A percentile compares a stretch with the other conserved stretches of the same genome.
phyloP scores from a whole-genome alignment of 2,797 vertebrate species.

The Xyrichtys novacula region DNA sequence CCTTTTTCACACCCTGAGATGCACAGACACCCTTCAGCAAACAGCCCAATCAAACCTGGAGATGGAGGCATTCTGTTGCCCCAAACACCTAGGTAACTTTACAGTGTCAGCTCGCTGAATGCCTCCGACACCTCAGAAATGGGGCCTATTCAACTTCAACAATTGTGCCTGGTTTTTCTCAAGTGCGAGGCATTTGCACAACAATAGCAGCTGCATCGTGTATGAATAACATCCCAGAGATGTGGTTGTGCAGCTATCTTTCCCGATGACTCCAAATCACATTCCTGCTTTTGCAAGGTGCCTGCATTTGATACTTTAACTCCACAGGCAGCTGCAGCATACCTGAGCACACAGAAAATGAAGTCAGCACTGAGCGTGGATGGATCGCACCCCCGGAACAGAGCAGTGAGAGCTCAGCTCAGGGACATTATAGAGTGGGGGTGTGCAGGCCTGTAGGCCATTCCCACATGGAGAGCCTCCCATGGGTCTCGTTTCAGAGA shows the following conservation, averaged over 20 bases:
- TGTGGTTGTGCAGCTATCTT: constrained; percentile 68
- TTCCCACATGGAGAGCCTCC: constrained; percentile 57
- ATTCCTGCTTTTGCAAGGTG: constrained; percentile 48
- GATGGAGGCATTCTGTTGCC: constrained; percentile 74
- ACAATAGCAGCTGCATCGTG: constrained; percentile 72
- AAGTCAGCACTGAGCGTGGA: constrained; percentile 40
- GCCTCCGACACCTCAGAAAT: constrained; percentile 81
- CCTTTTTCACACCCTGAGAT: constrained; percentile 77
- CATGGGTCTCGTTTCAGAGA: constrained; percentile 70
- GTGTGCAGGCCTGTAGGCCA: constrained; percentile 40
- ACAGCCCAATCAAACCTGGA: constrained; percentile 73
- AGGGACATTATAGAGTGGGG: constrained; percentile 51
- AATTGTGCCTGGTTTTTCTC: constrained; percentile 75
- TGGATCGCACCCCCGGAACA: constrained; percentile 40
- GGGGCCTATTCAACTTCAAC: constrained; percentile 78
- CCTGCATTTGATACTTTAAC: constrained; percentile 59
- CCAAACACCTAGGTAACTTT: constrained; percentile 78
- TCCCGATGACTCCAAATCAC: constrained; percentile 57
- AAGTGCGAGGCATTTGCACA: constrained; percentile 80
- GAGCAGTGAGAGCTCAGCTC: neutral
- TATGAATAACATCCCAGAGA: constrained; percentile 74
- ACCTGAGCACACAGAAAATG: constrained; percentile 41
- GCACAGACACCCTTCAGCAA: constrained; percentile 81
- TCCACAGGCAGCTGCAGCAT: constrained; percentile 29
- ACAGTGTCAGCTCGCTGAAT: constrained; percentile 70